Conservation (phyloP, 1,140 invertebrate genomes). For the Eciton burchellii region DNA sequence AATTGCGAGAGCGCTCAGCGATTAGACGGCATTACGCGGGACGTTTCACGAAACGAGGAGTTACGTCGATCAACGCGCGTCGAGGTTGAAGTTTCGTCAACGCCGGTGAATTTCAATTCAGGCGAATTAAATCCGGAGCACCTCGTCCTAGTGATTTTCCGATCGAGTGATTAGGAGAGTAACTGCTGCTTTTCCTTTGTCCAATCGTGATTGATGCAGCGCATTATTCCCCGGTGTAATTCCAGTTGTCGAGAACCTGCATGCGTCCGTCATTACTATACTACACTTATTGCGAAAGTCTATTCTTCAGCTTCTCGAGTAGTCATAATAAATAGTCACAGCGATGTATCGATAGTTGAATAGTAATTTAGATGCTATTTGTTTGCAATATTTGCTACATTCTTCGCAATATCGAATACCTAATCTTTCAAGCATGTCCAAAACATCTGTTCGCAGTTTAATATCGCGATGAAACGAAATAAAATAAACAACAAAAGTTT, state of each 20-base stretch:
- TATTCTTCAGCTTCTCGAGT: neutral
- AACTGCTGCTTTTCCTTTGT: neutral
- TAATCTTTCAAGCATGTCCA: neutral
- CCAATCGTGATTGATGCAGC: slow-evolving; percentile 2
- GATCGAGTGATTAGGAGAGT: slow-evolving; percentile 13
- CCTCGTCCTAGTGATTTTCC: neutral
- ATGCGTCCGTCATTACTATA: neutral
- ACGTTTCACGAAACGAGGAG: slow-evolving; percentile 18
- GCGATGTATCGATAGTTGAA: slow-evolving; percentile 13
- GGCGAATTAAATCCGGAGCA: slow-evolving; percentile 2
- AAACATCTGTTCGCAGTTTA: neutral
- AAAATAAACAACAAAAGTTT: no score
- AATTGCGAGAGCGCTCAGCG: slow-evolving; percentile 8
- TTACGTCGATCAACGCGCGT: neutral
- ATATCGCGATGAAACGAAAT: neutral
- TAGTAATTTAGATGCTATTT: neutral
- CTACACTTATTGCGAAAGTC: slow-evolving; percentile 1
- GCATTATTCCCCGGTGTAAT: slow-evolving; percentile 35
- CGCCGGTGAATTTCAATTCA: slow-evolving; percentile 15
- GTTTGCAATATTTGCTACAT: neutral
- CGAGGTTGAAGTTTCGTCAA: neutral
- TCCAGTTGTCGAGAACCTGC: slow-evolving; percentile 7
- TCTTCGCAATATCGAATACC: neutral
- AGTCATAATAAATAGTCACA: slow-evolving; percentile 10
- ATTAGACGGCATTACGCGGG: neutral